Conservation (phyloP, 2,797 vertebrate genomes). For the Euthynnus affinis region DNA sequence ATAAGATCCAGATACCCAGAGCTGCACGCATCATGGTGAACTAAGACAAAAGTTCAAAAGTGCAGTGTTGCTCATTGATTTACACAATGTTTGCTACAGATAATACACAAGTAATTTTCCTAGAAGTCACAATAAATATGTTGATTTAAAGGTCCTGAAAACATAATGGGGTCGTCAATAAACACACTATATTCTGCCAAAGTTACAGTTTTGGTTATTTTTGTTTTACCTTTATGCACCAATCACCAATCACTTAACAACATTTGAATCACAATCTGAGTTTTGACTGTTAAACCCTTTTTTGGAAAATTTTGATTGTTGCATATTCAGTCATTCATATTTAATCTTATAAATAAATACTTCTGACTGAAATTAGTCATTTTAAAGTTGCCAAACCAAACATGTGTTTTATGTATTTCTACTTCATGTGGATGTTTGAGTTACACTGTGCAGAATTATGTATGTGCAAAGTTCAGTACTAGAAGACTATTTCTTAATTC, state of each 20-base stretch:
- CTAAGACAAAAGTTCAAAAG: conserved; percentile 60
- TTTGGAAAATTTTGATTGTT: too few relatives aligned
- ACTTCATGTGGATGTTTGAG: too few relatives aligned
- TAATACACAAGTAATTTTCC: neutral
- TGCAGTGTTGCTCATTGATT: conserved; percentile 33
- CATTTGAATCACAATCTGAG: neutral
- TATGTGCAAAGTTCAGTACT: too few relatives aligned
- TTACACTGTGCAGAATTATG: too few relatives aligned
- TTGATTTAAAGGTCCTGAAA: neutral
- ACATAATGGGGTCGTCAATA: neutral
- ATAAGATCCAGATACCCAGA: conserved; percentile 73
- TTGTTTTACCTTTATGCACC: neutral
- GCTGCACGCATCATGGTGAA: conserved; percentile 68
- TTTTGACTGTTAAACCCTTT: too few relatives aligned
- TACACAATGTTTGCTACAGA: conserved; percentile 35
- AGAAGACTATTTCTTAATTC: too few relatives aligned
- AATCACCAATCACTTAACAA: neutral
- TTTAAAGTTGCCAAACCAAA: neutral
- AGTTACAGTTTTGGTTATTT: neutral
- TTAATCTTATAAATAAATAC: neutral
- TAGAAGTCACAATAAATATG: neutral
- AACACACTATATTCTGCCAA: neutral
- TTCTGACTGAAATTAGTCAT: neutral
- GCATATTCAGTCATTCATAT: too few relatives aligned
- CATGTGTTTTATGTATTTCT: too few relatives aligned